These are phyloP conservation scores for Lasioglossum albipes DNA, from an alignment of 1,140 invertebrate genomes.

Conservation along the genomic window DNA sequence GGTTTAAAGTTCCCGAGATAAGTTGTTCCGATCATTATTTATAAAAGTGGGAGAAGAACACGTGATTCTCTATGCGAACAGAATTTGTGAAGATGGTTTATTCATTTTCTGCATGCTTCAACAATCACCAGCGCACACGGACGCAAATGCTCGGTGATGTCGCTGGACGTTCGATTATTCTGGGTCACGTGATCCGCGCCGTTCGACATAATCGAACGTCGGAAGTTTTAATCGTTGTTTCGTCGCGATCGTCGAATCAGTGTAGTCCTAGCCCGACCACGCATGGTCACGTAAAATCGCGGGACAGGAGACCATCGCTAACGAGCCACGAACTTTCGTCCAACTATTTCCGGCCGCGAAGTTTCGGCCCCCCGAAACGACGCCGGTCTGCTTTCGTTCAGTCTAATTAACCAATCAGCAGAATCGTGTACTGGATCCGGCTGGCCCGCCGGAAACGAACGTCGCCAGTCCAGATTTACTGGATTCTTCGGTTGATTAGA, in stretches of 20 bases:
- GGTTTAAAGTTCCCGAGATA: too few species aligned
- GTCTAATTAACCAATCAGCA: conserved; percentile 59
- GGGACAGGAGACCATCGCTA: conserved; percentile 21
- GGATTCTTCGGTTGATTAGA: conserved; percentile 47
- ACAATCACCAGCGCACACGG: too few species aligned
- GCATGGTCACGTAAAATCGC: not conserved
- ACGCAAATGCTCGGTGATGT: too few species aligned
- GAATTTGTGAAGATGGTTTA: too few species aligned
- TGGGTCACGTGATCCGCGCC: not conserved
- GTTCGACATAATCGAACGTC: not conserved
- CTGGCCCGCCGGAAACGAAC: conserved; percentile 45
- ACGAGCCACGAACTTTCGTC: conserved; percentile 47
- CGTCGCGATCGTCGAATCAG: conserved; percentile 12
- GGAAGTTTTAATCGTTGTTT: not conserved
- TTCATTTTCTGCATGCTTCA: too few species aligned
- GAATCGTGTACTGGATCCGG: conserved; percentile 22
- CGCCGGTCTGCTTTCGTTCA: not conserved
- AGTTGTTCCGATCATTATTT: too few species aligned
- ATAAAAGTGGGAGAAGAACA: too few species aligned
- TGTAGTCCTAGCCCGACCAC: not conserved
- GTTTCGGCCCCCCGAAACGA: conserved; percentile 22
- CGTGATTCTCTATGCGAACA: too few species aligned
- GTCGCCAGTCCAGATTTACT: conserved; percentile 47
- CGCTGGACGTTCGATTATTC: not conserved
- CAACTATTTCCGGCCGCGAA: conserved; percentile 32